Base-by-base conservation (phyloP, 2,888 invertebrate species). In the Callimorpha dominula region DNA sequence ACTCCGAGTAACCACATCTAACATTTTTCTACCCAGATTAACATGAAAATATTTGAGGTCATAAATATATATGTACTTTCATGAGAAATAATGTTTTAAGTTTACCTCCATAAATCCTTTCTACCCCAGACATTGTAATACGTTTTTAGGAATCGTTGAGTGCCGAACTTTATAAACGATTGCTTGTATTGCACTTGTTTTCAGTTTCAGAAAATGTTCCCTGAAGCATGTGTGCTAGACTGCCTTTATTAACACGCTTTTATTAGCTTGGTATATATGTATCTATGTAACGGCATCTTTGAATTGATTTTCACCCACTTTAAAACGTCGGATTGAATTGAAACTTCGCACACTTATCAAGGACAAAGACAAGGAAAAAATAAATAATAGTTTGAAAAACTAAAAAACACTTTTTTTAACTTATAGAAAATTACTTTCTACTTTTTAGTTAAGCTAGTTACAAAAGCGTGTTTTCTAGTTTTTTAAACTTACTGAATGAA, bases 101-200 rank as follows among this genome's bases (percentile, higher is more conserved):
- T 81, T 78, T 68, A 54, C 54, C 43, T 65, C 66, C 75, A 76
- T 81, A 83, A 78, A 81, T 81, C 68, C 60, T 63, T 50, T 20
- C 71, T 9, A 40, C 73, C 49, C 68, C 46, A 64, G 68, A 54
- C 66, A 67, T 67, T 73, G 65, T 64, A 74, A 74, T 79, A 74
- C 52, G 73, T 76, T 78, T 75, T 72, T 71, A 76, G 63, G 57
- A 67, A 72, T 63, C 68, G 76, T 68, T 65, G 70, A 78, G 73
- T 65, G 64, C 70, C 60, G 6, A 81, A 81, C 63, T 83, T 81
- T 60, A 52, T 80, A 67, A 78, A 66, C 80, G 72, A 76, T 78
- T 74, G 81, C 66, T 75, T 64, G 50, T 65, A 46, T 70, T 70
- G 31, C 57, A 50, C 65, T 49, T 46, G 31, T 52, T 9, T 43